Conservation (phyloP, 2,797 vertebrate species). For the Novumbra hubbsi region DNA sequence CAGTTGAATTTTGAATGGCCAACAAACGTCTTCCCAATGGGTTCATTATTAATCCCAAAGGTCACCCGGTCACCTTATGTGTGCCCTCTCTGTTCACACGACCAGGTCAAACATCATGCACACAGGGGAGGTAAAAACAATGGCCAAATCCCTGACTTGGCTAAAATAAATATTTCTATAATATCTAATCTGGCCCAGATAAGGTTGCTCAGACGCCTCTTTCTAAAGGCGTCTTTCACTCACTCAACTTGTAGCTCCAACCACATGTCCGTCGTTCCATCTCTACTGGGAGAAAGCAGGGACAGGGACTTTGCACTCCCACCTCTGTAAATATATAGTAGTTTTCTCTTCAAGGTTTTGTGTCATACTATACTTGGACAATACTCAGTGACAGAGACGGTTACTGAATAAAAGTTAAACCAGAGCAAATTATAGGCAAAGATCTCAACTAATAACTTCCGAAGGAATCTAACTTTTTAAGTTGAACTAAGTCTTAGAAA, state of each 20-base stretch:
- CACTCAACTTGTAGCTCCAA: conserved; percentile 20
- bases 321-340: not conserved
- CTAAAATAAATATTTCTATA: too few species aligned
- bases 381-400: not conserved
- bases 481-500: not conserved
- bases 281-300: not conserved
- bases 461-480: not conserved
- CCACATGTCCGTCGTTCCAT: conserved; percentile 10
- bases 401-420: not conserved
- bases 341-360: not conserved
- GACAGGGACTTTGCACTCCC: conserved; percentile 4
- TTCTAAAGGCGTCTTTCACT: not conserved
- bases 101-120: not conserved
- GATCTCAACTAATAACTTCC: not conserved
- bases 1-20: not conserved
- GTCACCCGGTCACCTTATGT: not conserved
- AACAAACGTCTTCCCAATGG: not conserved
- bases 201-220: conserved; percentile 5
- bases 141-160: conserved; percentile 28
- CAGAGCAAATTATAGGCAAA: not conserved
- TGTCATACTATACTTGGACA: conserved; percentile 1
- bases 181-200: conserved; percentile 47
- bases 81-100: conserved; percentile 19
- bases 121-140: conserved; percentile 23
- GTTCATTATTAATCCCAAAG: not conserved